Conservation (phyloP, 2,113 vertebrate genomes). For the Sterrhoptilus dennistouni region DNA sequence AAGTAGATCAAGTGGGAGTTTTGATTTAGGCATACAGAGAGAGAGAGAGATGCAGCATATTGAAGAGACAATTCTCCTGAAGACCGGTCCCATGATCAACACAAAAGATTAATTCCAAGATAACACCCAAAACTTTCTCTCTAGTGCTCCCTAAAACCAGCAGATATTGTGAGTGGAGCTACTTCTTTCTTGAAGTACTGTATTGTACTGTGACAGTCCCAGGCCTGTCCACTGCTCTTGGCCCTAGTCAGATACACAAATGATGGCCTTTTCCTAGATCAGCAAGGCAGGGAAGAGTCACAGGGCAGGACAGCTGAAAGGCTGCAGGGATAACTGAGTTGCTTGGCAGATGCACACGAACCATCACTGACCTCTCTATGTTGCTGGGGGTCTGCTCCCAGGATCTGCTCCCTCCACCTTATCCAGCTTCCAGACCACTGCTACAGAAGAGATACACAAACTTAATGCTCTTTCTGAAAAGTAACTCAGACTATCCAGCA, state of each 20-base stretch:
- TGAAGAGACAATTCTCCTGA: neutral
- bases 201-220: neutral
- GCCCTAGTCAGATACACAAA: neutral
- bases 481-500: neutral
- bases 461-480: neutral
- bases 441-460: neutral
- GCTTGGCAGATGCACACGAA: neutral
- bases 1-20: neutral
- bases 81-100: neutral
- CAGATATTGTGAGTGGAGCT: neutral
- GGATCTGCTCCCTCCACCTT: neutral
- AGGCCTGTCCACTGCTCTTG: neutral
- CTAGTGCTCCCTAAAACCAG: neutral
- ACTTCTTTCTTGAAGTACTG: neutral
- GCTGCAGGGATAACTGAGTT: neutral
- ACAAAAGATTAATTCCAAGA: neutral
- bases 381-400: neutral
- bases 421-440: neutral
- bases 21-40: neutral
- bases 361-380: fast-evolving
- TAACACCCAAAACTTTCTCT: neutral
- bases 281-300: neutral
- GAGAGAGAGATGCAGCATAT: neutral
- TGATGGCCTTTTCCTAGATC: fast-evolving
- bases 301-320: neutral